phyloP scores from a whole-genome alignment of 2,888 invertebrate species.

The Microplitis deprimator region DNA sequence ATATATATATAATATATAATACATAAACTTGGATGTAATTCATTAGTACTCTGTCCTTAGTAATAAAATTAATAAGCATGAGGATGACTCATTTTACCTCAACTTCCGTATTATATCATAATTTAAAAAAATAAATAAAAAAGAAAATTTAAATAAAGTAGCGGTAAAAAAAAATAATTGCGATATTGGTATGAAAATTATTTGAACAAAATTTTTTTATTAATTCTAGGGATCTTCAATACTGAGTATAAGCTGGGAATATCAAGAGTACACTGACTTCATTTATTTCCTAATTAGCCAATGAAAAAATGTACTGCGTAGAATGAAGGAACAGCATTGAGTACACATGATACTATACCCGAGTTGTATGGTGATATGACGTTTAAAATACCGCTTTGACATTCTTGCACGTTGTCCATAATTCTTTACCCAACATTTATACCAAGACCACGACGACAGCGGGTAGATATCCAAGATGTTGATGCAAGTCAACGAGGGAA shows the following conservation, averaged over 20 bases:
- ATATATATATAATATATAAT: background rate
- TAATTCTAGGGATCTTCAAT: background rate
- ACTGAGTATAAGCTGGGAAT: background rate
- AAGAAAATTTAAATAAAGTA: background rate
- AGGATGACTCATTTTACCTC: background rate
- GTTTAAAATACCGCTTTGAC: background rate
- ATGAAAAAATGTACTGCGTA: background rate
- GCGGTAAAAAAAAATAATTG: background rate
- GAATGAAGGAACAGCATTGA: constrained; percentile 1
- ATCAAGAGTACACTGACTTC: background rate
- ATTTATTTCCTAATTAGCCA: background rate
- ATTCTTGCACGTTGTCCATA: constrained; percentile 4
- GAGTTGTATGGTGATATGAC: background rate
- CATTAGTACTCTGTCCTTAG: background rate
- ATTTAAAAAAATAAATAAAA: background rate
- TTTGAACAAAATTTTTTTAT: background rate
- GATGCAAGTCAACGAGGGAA: background rate
- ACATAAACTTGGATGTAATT: background rate
- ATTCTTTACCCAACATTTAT: background rate
- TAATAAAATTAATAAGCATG: background rate
- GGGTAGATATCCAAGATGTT: background rate
- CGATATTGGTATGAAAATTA: background rate
- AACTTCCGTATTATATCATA: background rate
- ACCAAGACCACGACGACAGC: background rate
- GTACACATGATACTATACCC: background rate